Base-by-base conservation (phyloP, 1,140 invertebrate species). In the Brachionus paranguensis region DNA sequence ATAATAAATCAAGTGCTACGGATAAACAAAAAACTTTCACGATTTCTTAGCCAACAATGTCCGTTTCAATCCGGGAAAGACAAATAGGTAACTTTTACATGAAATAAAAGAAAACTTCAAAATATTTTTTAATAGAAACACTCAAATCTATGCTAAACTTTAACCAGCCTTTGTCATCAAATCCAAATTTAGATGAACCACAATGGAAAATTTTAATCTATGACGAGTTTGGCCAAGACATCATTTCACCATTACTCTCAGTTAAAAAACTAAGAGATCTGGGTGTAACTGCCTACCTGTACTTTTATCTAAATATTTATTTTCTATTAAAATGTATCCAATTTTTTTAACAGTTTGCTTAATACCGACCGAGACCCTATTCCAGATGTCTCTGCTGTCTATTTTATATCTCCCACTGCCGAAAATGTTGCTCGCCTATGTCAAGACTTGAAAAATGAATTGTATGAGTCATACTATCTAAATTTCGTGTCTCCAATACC, bases 401-500 rank as follows among this genome's bases (percentile, higher is more conserved):
- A 99, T 90, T 99, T 99, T 89, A 97, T 98, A 89, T 92, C 94
- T 86, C 96, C 98, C n/a, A 94, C 94, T 41, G 95, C 98, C 88
- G 96, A 99, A 89, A 99, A 99, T 91, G 91, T 99, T 33, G 93
- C 93, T 55, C 91, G 96, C 86, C 98, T 99, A 85, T 93, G 93
- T 79, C 94, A 97, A 90, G 95, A 97, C 89, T 70, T 83, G 81
- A 41, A 70, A 45, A 79, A 78, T 64, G 33, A 45, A 78, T 8
- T 84, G 1, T 99, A 99, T 89, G 96, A 99, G 87, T 92, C 93
- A 47, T 99, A 97, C 90, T 96, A 97, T 89, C 90, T 99, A 7
- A 99, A 99, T 90, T 99, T 99, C 87, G 96, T 99, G 86, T 96
- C 95, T 1, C 96, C 97, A 1, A 95, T 99, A 84, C 93, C 95